A percentile compares a stretch with the other conserved stretches of the same genome.
Conservation (phyloP, 2,888 invertebrate genomes). For the Conistra vaccinii region DNA sequence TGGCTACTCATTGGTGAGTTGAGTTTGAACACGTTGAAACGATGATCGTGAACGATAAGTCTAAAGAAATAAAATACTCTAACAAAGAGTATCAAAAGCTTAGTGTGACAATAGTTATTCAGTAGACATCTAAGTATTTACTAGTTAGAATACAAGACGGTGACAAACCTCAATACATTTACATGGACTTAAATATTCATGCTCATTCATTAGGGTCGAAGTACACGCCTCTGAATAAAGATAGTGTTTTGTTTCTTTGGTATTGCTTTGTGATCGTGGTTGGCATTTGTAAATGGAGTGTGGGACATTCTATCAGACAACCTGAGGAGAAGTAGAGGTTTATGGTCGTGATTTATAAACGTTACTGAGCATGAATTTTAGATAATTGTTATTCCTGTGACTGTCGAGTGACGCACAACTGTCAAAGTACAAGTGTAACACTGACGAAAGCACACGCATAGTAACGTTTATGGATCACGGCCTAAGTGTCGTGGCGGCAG, state of each 20-base stretch:
- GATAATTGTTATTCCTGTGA: neutral
- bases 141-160: slow-evolving; percentile 14
- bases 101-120: neutral
- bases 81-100: slow-evolving; percentile 10
- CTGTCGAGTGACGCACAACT: neutral
- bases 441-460: neutral
- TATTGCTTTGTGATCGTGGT: slow-evolving; percentile 28
- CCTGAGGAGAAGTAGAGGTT: neutral
- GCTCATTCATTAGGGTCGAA: slow-evolving; percentile 26
- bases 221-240: slow-evolving; percentile 29
- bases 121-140: slow-evolving; percentile 15
- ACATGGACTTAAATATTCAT: slow-evolving; percentile 39
- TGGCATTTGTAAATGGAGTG: slow-evolving; percentile 35
- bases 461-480: neutral
- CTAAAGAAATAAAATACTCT: neutral
- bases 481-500: neutral
- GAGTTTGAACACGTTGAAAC: neutral
- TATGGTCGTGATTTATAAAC: neutral
- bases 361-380: neutral
- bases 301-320: neutral
- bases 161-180: slow-evolving; percentile 25
- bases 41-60: neutral
- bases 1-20: neutral
- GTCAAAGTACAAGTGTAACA: neutral
- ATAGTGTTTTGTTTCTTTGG: slow-evolving; percentile 39